Evolutionary conservation across 2,888 invertebrate species (phyloP).

Genomic region (Zootermopsis nevadensis): DNA sequence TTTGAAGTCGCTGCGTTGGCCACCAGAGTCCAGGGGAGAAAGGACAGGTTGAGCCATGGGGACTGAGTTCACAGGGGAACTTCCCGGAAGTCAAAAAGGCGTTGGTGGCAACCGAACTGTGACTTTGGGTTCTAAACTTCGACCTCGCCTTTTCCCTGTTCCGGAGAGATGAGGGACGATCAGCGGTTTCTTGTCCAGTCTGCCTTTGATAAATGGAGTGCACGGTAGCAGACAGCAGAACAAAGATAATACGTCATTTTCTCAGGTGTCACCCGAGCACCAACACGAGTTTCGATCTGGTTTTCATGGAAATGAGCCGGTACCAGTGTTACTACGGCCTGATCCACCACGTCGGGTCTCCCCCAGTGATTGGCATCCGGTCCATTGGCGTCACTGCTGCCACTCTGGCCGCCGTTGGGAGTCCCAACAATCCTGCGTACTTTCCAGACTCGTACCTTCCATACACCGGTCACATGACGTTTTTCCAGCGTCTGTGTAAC

Average conservation of each 20-base stretch:
- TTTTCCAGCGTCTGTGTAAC: constrained; percentile 57
- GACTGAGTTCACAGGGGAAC: too few species aligned
- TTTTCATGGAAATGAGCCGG: constrained; percentile 68
- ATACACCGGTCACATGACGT: constrained; percentile 56
- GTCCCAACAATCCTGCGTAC: constrained; percentile 59
- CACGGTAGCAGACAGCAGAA: too few species aligned
- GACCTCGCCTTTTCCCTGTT: too few species aligned
- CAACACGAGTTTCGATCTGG: constrained; percentile 66
- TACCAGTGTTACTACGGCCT: constrained; percentile 46
- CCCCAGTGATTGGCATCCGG: constrained; percentile 66
- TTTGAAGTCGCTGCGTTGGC: too few species aligned
- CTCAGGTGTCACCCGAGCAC: background rate
- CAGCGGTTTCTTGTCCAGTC: too few species aligned
- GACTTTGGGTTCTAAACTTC: too few species aligned
- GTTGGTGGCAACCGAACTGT: too few species aligned
- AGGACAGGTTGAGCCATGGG: too few species aligned
- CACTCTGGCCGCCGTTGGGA: constrained; percentile 58
- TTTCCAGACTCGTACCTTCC: constrained; percentile 58
- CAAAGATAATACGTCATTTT: background rate
- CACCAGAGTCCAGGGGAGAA: too few species aligned
- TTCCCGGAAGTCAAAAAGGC: too few species aligned
- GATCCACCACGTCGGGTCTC: constrained; percentile 56
- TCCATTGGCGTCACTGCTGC: constrained; percentile 58
- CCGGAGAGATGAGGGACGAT: too few species aligned
- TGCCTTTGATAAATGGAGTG: too few species aligned